A percentile compares a stretch with the other conserved stretches of the same genome.
These are phyloP conservation scores for Callipepla squamata DNA, from an alignment of 2,113 vertebrate species.

Conservation along the genomic window DNA sequence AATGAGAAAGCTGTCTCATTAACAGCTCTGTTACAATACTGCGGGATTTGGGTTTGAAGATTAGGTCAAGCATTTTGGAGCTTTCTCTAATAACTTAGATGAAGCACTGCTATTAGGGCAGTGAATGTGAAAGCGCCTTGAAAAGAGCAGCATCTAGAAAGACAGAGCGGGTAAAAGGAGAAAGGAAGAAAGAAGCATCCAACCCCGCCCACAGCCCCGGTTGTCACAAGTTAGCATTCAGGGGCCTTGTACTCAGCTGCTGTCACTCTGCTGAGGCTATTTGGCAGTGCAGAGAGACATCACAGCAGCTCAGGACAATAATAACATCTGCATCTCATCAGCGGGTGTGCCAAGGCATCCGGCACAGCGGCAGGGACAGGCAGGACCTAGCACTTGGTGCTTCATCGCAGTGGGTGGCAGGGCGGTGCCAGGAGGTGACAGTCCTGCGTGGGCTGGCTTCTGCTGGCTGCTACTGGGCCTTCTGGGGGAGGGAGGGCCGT, in stretches of 20 bases:
- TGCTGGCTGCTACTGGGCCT: not conserved
- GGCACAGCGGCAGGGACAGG: not conserved
- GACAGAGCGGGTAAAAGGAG: not conserved
- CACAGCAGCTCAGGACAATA: not conserved
- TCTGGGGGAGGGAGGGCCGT: not conserved
- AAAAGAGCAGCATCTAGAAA: not conserved
- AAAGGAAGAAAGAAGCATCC: not conserved
- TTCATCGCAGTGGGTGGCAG: not conserved
- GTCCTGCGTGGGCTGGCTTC: not conserved
- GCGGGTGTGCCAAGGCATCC: not conserved
- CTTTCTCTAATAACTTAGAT: not conserved
- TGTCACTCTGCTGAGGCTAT: not conserved
- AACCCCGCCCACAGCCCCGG: not conserved
- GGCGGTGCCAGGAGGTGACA: not conserved
- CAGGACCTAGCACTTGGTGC: accelerated
- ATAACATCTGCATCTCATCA: not conserved
- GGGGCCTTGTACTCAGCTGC: not conserved
- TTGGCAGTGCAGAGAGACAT: not conserved
- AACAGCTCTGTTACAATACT: not conserved
- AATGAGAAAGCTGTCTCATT: not conserved
- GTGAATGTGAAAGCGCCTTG: not conserved
- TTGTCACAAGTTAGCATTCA: not conserved
- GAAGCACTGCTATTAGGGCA: not conserved
- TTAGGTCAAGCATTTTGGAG: not conserved
- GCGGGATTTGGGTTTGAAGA: not conserved